A percentile compares a stretch with the other conserved stretches of the same genome.
Conservation (phyloP, 2,797 vertebrate genomes). For the Hemitrygon akajei region DNA sequence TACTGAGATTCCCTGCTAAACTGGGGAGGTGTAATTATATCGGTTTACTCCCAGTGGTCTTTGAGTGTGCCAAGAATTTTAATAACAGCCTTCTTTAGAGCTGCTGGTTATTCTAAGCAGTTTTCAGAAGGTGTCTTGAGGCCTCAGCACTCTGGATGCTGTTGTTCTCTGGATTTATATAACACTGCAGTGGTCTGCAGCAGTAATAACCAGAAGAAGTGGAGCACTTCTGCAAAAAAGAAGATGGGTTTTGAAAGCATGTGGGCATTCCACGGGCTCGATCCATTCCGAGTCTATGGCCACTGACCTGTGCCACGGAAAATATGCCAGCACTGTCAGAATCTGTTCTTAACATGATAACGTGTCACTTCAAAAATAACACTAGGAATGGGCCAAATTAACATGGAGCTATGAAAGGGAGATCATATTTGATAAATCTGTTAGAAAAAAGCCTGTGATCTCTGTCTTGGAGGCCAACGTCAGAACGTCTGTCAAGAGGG, state of each 20-base stretch:
- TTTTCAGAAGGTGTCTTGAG: slow-evolving; percentile 16
- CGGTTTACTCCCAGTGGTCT: neutral
- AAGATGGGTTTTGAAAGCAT: neutral
- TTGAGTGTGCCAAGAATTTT: slow-evolving; percentile 1
- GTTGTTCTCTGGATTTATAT: slow-evolving; percentile 33
- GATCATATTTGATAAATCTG: no score
- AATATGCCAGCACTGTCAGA: no score
- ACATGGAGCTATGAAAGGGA: no score
- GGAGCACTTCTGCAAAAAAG: neutral
- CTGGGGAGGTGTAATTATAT: slow-evolving; percentile 3
- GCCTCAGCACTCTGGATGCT: neutral
- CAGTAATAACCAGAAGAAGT: neutral
- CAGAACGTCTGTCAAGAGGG: no score
- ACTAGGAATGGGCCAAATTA: no score
- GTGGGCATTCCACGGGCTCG: neutral
- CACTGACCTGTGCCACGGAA: neutral
- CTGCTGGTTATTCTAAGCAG: slow-evolving; percentile 23
- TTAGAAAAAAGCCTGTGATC: no score
- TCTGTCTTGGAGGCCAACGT: no score
- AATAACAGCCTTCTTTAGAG: slow-evolving; percentile 11
- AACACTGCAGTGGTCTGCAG: slow-evolving; percentile 27
- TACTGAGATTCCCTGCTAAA: neutral
- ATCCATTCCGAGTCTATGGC: neutral
- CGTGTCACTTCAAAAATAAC: no score
- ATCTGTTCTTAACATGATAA: no score